A percentile compares a stretch with the other conserved stretches of the same genome.
Evolutionary conservation across 2,113 vertebrate genomes (phyloP).

Genomic region (western clawed frog (Xenopus tropicalis)): UCB_Xtro_10.0 CM004443.2:27652001-27652500

Average conservation of each 20-base stretch:
- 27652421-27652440: no score
- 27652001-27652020: conserved; percentile 71
- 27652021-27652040: conserved; percentile 75
- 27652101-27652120: conserved; percentile 58
- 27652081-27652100: conserved; percentile 69
- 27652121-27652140: conserved; percentile 52
- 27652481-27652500: no score
- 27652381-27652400: no score
- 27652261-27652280: no score
- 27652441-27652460: no score
- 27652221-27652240: conserved; percentile 9
- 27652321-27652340: no score
- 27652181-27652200: conserved; percentile 33
- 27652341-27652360: no score
- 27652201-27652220: conserved; percentile 43
- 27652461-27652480: no score
- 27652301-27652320: no score
- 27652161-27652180: conserved; percentile 28
- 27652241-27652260: conserved; percentile 26
- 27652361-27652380: no score
- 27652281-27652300: no score
- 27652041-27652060: conserved; percentile 72
- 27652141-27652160: conserved; percentile 48
- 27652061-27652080: conserved; percentile 73
- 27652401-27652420: no score